Percentiles rank a stretch among this genome's conserved stretches.
phyloP scores from a whole-genome alignment of 2,797 vertebrate genomes.

The Sylvia borin region DNA sequence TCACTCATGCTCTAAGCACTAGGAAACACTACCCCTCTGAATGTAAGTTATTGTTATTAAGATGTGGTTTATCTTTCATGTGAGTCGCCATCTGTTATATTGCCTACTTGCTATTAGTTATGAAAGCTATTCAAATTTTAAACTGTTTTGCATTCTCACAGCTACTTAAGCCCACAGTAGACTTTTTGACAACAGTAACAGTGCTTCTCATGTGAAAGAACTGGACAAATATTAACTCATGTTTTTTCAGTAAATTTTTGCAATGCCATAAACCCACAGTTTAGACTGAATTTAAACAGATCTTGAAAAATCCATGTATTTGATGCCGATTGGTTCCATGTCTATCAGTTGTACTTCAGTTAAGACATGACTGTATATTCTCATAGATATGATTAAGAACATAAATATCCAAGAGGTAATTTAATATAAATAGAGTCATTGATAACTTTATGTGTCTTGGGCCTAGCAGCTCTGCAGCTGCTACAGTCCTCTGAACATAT shows the following conservation, averaged over 20 bases:
- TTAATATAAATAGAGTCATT: constrained; percentile 45
- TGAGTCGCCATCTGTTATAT: constrained; percentile 49
- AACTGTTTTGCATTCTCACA: constrained; percentile 57
- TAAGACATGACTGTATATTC: constrained; percentile 15
- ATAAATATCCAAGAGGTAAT: constrained; percentile 38
- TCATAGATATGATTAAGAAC: constrained; percentile 9
- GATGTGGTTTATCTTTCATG: constrained; percentile 45
- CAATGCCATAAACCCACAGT: constrained; percentile 55
- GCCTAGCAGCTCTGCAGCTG: constrained; percentile 13
- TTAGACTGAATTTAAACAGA: constrained; percentile 40
- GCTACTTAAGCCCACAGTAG: constrained; percentile 48
- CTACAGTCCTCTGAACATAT: background rate
- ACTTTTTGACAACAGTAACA: constrained; percentile 61
- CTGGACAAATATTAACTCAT: constrained; percentile 62
- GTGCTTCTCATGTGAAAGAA: constrained; percentile 39
- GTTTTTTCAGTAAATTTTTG: constrained; percentile 69
- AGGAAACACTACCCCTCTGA: background rate
- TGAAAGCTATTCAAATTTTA: constrained; percentile 63
- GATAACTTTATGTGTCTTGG: constrained; percentile 27
- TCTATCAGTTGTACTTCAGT: background rate
- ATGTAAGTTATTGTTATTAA: constrained; percentile 58
- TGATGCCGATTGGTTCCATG: background rate
- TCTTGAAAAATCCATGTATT: constrained; percentile 10
- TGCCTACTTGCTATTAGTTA: constrained; percentile 59
- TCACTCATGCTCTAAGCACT: background rate